Evolutionary conservation across 1,140 invertebrate genomes (phyloP), one percentile per base, ranked within the genome.

Genomic region (Papilio polyxenes): DNA sequence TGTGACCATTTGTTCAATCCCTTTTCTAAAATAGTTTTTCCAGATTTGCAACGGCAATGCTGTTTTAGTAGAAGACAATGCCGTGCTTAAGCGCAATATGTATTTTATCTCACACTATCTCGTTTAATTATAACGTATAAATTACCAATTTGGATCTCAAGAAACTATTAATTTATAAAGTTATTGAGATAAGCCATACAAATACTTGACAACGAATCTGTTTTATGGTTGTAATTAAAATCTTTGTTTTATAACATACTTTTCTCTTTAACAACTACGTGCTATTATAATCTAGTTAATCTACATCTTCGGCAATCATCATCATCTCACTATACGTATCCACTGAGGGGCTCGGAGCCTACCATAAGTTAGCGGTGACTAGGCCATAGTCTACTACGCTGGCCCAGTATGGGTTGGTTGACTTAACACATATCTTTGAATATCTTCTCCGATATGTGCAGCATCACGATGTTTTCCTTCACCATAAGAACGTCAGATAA

Each of bases 81-180:
- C 31, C 65, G 65, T 72, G 65, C 6, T 72, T 15, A 37, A 40
- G 65, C 15, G 31, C 5, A 72, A 40, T 72, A 69, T 69, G 11
- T 15, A 15, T 37, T 69, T 69, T 69, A 69, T 69, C 65, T 37
- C 31, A 69, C 65, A 69, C 31, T 37, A 69, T 69, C 65, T 37
- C 15, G 65, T 69, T 69, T 11, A 69, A 69, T 69, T 69, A 69
- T 37, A 69, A 37, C 9, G 4, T 13, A 69, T 0, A 15, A 37
- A 13, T 5, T 5, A 15, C 31, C 31, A 37, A 10, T 69, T 69
- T 69, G 65, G 23, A 69, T 69, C 65, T 69, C 11, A 37, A 69
- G 65, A 69, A 37, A 69, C 13, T 69, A 37, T 37, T 69, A 31
- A 69, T 37, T 15, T 37, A 11, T 69, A 31, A 31, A 31, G 23